These are phyloP conservation scores for Himantopus leucocephalus DNA, from an alignment of 2,113 vertebrate species.

Conservation along the genomic window DNA sequence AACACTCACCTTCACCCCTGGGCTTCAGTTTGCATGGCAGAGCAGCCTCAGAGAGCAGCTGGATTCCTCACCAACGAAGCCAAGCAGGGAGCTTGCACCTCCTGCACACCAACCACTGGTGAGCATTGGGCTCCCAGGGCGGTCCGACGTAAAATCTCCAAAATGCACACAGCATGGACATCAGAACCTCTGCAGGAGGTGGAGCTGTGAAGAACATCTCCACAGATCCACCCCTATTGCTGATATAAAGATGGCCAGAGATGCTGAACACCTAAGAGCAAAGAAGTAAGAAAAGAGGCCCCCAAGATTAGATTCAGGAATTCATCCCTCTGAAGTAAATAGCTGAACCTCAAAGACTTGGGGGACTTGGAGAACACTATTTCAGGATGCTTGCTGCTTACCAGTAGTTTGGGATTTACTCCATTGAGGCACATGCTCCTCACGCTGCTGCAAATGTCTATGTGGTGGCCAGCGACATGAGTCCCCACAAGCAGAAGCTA, in stretches of 20 bases:
- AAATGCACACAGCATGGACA: rapidly evolving
- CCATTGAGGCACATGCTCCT: not conserved
- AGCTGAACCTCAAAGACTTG: not conserved
- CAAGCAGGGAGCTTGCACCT: not conserved
- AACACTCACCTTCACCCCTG: not conserved
- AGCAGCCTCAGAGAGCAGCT: not conserved
- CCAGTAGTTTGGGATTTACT: rapidly evolving
- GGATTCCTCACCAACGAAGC: not conserved
- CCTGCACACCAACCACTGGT: not conserved
- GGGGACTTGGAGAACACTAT: not conserved
- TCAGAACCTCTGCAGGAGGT: not conserved
- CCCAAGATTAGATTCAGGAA: not conserved
- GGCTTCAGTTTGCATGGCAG: not conserved
- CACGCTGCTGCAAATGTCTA: not conserved
- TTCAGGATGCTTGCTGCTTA: not conserved
- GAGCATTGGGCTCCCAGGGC: rapidly evolving
- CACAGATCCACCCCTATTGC: not conserved
- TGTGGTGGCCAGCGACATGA: not conserved
- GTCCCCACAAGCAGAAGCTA: not conserved
- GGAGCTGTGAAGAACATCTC: not conserved
- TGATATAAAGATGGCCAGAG: not conserved
- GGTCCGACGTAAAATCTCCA: not conserved
- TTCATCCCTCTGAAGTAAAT: not conserved
- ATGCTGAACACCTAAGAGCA: not conserved
- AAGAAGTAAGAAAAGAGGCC: not conserved